Percentiles rank a stretch among this genome's conserved stretches.
These are phyloP conservation scores for Misgurnus anguillicaudatus DNA, from an alignment of 2,113 vertebrate species.

Conservation along the genomic window DNA sequence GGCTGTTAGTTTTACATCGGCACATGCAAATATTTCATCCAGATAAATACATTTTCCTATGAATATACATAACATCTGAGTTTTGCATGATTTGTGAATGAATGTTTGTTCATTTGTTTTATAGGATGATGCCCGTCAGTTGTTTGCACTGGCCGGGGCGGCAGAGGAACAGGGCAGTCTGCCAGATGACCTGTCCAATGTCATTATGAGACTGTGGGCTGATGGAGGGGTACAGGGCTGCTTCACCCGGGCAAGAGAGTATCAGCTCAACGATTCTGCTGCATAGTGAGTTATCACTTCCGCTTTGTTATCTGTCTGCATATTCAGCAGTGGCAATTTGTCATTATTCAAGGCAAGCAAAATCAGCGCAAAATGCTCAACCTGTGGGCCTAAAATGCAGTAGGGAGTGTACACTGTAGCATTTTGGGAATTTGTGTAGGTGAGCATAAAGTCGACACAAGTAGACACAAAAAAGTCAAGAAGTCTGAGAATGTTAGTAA, in stretches of 20 bases:
- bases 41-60: too few relatives aligned
- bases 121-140: constrained; percentile 93
- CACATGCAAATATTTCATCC: too few relatives aligned
- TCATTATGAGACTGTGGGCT: constrained; percentile 92
- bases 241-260: constrained; percentile 87
- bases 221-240: constrained; percentile 93
- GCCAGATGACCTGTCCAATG: constrained; percentile 87
- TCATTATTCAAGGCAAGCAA: constrained; percentile 6
- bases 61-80: too few relatives aligned
- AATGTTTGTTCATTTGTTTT: not conserved
- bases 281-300: constrained; percentile 87
- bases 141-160: constrained; percentile 86
- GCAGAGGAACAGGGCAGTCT: constrained; percentile 94
- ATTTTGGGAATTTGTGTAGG: not conserved
- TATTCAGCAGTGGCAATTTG: not conserved
- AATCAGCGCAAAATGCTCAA: not conserved
- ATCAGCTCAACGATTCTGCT: constrained; percentile 88
- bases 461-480: not conserved
- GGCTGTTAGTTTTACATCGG: too few relatives aligned
- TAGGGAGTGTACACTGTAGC: not conserved
- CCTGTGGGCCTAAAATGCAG: not conserved
- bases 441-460: not conserved
- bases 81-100: not conserved
- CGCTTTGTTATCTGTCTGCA: not conserved
- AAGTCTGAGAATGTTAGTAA: too few relatives aligned